A percentile compares a stretch with the other conserved stretches of the same genome.
Conservation (phyloP, 2,888 invertebrate genomes). For the Arrhopalites spinosus region DNA sequence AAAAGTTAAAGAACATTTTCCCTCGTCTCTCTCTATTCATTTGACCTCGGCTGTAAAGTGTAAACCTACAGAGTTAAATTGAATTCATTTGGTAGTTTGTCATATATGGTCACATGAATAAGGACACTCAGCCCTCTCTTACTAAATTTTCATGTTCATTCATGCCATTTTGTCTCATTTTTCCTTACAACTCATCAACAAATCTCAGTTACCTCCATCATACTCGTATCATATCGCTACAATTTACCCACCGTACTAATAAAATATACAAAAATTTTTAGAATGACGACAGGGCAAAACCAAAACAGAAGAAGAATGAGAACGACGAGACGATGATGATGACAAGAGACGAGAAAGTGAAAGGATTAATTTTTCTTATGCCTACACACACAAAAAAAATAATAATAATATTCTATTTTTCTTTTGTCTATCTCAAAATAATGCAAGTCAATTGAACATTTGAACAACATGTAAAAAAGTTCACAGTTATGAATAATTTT, state of each 20-base stretch:
- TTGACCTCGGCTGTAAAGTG: constrained; percentile 27
- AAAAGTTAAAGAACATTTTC: too few relatives aligned
- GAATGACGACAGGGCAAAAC: not conserved
- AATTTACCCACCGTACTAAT: not conserved
- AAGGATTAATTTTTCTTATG: too few relatives aligned
- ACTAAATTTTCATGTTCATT: not conserved
- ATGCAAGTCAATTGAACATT: too few relatives aligned
- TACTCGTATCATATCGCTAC: too few relatives aligned
- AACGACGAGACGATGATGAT: not conserved
- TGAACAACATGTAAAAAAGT: too few relatives aligned
- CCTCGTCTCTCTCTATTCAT: constrained; percentile 4
- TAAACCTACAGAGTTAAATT: constrained; percentile 20
- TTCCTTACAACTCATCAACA: too few relatives aligned
- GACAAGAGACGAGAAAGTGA: not conserved
- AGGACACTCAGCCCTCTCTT: constrained; percentile 21
- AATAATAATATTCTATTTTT: too few relatives aligned
- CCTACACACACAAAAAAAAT: too few relatives aligned
- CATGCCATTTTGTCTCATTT: constrained; percentile 1
- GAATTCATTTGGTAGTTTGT: not conserved
- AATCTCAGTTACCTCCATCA: too few relatives aligned
- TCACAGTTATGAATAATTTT: too few relatives aligned
- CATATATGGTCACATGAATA: constrained; percentile 34
- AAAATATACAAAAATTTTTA: not conserved
- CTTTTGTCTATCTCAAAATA: too few relatives aligned
- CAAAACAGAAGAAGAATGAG: not conserved